phyloP scores from a whole-genome alignment of 2,797 vertebrate species.

The Selene dorsalis region DNA sequence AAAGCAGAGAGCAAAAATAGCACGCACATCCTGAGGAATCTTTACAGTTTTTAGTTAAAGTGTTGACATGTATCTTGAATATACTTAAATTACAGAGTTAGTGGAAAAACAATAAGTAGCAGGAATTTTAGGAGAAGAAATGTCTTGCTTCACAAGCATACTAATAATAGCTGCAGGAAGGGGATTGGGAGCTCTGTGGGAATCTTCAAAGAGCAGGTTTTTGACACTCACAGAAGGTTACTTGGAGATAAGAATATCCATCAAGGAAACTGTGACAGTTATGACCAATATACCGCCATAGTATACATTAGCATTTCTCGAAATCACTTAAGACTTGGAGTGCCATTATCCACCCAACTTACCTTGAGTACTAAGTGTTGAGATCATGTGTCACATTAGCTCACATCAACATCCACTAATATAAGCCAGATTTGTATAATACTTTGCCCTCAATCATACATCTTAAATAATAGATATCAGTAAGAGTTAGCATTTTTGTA shows the following conservation, averaged over 20 bases:
- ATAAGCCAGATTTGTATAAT: background rate
- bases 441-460: background rate
- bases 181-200: constrained; percentile 20
- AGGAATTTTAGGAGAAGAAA: constrained; percentile 29
- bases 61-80: constrained; percentile 16
- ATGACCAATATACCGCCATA: constrained; percentile 43
- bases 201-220: constrained; percentile 55
- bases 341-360: constrained; percentile 31
- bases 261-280: constrained; percentile 48
- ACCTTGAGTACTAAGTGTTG: constrained; percentile 2
- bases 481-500: background rate
- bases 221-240: constrained; percentile 56
- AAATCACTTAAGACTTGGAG: constrained; percentile 50
- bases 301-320: constrained; percentile 52
- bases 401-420: constrained; percentile 1
- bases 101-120: constrained; percentile 47
- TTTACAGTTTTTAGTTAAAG: constrained; percentile 15
- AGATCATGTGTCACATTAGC: constrained; percentile 1
- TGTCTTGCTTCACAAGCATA: constrained; percentile 27
- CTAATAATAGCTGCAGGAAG: constrained; percentile 45
- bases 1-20: constrained; percentile 35
- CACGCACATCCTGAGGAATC: constrained; percentile 9
- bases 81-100: constrained; percentile 25
- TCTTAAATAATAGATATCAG: background rate
- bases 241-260: constrained; percentile 56